phyloP scores from a whole-genome alignment of 2,888 invertebrate species.

The Andrena dorsata region DNA sequence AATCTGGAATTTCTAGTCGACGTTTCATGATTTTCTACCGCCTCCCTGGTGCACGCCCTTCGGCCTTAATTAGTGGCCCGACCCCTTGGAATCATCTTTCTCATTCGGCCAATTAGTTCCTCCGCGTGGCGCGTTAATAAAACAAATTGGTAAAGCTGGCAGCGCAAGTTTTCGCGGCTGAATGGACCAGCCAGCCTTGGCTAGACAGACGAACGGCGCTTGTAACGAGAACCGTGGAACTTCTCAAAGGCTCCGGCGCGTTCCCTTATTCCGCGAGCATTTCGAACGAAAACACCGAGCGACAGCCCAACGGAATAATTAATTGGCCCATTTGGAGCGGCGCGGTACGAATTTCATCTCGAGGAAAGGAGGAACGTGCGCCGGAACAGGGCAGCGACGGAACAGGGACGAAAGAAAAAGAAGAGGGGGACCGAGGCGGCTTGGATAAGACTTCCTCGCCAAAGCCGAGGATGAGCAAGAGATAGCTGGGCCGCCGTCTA shows the following conservation, averaged over 20 bases:
- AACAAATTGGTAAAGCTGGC: conserved; percentile 11
- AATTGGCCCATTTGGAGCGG: conserved; percentile 71
- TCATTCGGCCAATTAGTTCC: conserved; percentile 4
- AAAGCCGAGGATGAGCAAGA: conserved; percentile 4
- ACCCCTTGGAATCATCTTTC: conserved; percentile 12
- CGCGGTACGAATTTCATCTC: conserved; percentile 60
- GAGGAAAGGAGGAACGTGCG: conserved; percentile 24
- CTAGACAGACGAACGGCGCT: conserved; percentile 2
- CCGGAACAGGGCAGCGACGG: neutral
- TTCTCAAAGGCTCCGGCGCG: conserved; percentile 36
- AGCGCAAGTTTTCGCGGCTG: conserved; percentile 34
- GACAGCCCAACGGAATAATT: conserved; percentile 71
- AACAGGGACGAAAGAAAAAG: neutral
- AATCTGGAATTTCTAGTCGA: neutral
- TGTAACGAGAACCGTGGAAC: conserved; percentile 45
- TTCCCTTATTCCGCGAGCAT: conserved; percentile 48
- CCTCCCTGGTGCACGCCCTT: neutral
- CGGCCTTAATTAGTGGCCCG: conserved; percentile 10
- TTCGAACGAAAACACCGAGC: conserved; percentile 65
- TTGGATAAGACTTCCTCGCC: conserved; percentile 13
- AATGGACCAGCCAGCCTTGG: conserved; percentile 6
- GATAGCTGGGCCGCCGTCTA: conserved; percentile 30
- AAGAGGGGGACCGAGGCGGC: neutral
- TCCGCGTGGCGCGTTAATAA: conserved; percentile 39
- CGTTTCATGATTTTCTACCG: conserved; percentile 5